A percentile compares a stretch with the other conserved stretches of the same genome.
Evolutionary conservation across 1,140 invertebrate genomes (phyloP).

Genomic region (Papilio machaon): DNA sequence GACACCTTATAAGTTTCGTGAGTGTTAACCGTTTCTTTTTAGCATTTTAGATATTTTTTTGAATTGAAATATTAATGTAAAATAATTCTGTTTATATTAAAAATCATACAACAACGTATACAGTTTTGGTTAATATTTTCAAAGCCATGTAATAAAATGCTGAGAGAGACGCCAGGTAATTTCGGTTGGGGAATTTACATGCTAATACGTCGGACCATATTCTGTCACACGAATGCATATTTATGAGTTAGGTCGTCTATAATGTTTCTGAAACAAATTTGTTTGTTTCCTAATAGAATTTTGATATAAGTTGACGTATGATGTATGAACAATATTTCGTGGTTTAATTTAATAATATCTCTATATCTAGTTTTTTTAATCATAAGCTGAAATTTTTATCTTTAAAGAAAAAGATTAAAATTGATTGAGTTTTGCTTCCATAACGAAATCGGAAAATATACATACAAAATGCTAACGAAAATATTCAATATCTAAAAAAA

Average conservation of each 20-base stretch:
- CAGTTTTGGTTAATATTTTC: neutral
- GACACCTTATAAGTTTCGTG: too few species aligned
- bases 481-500: neutral
- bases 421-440: too few species aligned
- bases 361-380: too few species aligned
- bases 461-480: too few species aligned
- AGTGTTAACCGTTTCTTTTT: too few species aligned
- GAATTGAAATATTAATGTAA: neutral
- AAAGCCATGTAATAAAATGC: conserved; percentile 3
- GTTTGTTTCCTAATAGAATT: neutral
- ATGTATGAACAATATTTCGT: too few species aligned
- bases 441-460: too few species aligned
- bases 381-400: too few species aligned
- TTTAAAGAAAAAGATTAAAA: too few species aligned
- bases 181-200: conserved; percentile 9
- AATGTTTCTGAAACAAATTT: conserved; percentile 14
- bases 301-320: neutral
- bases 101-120: neutral
- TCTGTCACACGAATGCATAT: conserved; percentile 24
- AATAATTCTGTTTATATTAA: neutral
- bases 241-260: conserved; percentile 17
- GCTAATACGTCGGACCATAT: conserved; percentile 22
- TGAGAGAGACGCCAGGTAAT: conserved; percentile 13
- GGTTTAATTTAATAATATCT: too few species aligned
- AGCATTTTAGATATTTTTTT: too few species aligned